Base-by-base conservation (phyloP, 2,888 invertebrate genomes). In the Brachycybe producta region DNA sequence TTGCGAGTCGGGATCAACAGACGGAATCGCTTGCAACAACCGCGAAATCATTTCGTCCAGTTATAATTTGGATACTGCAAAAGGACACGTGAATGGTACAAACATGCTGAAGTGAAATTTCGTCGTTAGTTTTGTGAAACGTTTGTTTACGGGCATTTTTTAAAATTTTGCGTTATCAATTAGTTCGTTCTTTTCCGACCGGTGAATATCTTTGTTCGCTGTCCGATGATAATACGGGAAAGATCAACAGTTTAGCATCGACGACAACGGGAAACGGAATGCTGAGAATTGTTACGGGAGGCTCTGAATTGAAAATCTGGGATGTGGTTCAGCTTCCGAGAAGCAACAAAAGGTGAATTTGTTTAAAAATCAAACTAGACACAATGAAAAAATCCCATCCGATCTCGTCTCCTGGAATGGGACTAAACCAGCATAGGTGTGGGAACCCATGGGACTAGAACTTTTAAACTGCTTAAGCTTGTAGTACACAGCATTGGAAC, bases 1-100 rank as follows among this genome's bases (percentile, higher is more conserved):
- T 1, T 43, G 52, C n/a, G 42, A 47, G 15, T 49, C 32, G 36
- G 54, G 54, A 23, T 26, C 49, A 3, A 54, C 54, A 15, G 48
- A 54, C 49, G 43, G 51, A 2, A 49, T 54, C 34, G 42, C 30
- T 15, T 47, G 48, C 34, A 44, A 28, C 15, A 44, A 40, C 23
- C 35, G 43, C n/a, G 54, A 54, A 38, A 27, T 54, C 19, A 43
- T 54, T 15, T 34, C 45, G 19, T 48, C 51, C 3, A 54, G 49
- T 43, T 53, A 53, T 32, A 36, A 53, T 39, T 27, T 53, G n/a
- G 53, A 53, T 39, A 19, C 19, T 24, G 51, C 51, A 5, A 45
- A 47, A 17, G 48, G 51, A 13, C 40, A 40, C n/a, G 26, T 53
- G n/a, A 53, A 53, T 39, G 51, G 53, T 51, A 36, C 5, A n/a